Percentiles rank a stretch among this genome's conserved stretches.
Evolutionary conservation across 1,140 invertebrate genomes (phyloP).

Genomic region (Lucilia cuprina): DNA sequence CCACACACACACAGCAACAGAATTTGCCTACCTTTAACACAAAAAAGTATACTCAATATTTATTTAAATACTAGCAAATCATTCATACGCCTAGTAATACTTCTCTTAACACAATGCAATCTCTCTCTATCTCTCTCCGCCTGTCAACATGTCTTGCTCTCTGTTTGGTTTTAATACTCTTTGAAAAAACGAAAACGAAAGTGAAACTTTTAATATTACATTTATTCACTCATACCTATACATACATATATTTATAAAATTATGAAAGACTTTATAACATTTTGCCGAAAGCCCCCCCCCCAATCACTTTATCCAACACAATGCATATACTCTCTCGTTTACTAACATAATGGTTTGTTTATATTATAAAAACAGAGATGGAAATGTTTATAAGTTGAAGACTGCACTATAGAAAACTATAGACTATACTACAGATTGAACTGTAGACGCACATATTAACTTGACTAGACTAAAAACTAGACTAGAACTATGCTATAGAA

Average conservation of each 20-base stretch:
- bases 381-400: too few relatives aligned
- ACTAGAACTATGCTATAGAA: too few relatives aligned
- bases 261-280: neutral
- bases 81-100: constrained; percentile 7
- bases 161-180: neutral
- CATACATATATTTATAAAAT: neutral
- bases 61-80: neutral
- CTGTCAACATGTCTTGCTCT: too few relatives aligned
- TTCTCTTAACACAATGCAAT: neutral
- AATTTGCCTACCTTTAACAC: too few relatives aligned
- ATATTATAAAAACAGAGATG: too few relatives aligned
- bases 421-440: too few relatives aligned
- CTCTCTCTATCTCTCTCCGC: too few relatives aligned
- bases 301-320: neutral
- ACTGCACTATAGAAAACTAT: too few relatives aligned
- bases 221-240: neutral
- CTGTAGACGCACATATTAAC: too few relatives aligned
- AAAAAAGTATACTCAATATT: neutral
- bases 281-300: neutral
- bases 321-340: neutral
- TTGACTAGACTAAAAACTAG: too few relatives aligned
- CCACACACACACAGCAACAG: neutral
- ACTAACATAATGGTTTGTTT: neutral
- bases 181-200: neutral
- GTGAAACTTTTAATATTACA: constrained; percentile 1